Percentiles rank a stretch among this genome's conserved stretches.
Conservation (phyloP, 35 echinoderm and acorn worm species). For the Eucidaris tribuloides region DNA sequence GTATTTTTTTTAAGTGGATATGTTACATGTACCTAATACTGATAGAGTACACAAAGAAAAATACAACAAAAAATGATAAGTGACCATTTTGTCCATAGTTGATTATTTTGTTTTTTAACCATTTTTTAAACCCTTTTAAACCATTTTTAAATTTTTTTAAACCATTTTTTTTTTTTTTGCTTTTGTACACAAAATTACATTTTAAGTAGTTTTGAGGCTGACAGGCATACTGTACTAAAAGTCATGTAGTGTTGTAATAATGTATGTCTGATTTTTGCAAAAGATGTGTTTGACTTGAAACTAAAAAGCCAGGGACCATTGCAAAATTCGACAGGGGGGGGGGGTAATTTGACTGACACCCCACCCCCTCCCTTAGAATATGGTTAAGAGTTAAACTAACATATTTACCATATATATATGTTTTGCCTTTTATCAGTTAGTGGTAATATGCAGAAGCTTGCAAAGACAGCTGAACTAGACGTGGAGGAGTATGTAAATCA, state of each 20-base stretch:
- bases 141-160: too few relatives aligned
- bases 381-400: neutral
- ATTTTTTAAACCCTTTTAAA: too few relatives aligned
- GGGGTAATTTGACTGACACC: neutral
- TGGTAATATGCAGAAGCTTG: neutral
- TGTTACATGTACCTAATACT: neutral
- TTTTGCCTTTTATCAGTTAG: neutral
- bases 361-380: neutral
- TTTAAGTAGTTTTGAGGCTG: too few relatives aligned
- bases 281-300: neutral
- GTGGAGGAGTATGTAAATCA: constrained; percentile 24
- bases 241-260: too few relatives aligned
- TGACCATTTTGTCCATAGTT: too few relatives aligned
- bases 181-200: too few relatives aligned
- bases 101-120: too few relatives aligned
- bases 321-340: neutral
- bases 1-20: neutral
- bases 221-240: too few relatives aligned
- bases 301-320: neutral
- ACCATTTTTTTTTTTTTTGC: too few relatives aligned
- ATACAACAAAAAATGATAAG: neutral
- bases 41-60: neutral
- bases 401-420: neutral
- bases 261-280: neutral
- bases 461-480: constrained; percentile 21